Conservation (phyloP, 2,888 invertebrate genomes). For the Tetanocera ferruginea region DNA sequence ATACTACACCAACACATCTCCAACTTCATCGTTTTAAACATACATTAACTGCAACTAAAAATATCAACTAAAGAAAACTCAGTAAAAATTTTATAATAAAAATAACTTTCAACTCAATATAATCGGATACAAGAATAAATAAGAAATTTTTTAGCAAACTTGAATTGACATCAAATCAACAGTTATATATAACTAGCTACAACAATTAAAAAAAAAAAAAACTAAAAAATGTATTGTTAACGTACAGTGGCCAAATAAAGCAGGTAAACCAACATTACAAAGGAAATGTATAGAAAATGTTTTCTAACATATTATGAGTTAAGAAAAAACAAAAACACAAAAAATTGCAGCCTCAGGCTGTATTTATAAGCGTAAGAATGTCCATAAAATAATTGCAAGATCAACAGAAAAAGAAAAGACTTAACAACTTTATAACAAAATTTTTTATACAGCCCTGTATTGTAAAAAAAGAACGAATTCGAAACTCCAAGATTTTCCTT, state of each 20-base stretch:
- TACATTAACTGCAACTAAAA: too few relatives aligned
- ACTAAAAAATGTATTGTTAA: conserved; percentile 53
- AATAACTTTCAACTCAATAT: neutral
- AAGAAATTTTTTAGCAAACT: conserved; percentile 18
- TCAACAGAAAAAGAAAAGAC: neutral
- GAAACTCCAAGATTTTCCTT: too few relatives aligned
- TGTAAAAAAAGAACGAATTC: too few relatives aligned
- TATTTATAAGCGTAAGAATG: neutral
- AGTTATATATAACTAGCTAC: neutral
- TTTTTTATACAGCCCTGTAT: too few relatives aligned
- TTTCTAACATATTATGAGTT: conserved; percentile 32
- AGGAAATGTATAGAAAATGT: neutral
- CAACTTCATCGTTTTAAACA: too few relatives aligned
- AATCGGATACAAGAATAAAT: conserved; percentile 9
- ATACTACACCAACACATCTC: too few relatives aligned
- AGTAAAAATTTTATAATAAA: conserved; percentile 19
- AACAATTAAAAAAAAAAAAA: too few relatives aligned
- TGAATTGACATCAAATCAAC: conserved; percentile 38
- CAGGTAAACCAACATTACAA: conserved; percentile 53
- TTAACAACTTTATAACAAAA: neutral
- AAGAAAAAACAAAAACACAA: conserved; percentile 34
- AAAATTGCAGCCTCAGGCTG: neutral
- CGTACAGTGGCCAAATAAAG: conserved; percentile 61
- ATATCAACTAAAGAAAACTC: conserved; percentile 10
- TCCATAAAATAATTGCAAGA: neutral